Base-by-base conservation (phyloP, 2,888 invertebrate genomes). In the Epiblema foenella region DNA sequence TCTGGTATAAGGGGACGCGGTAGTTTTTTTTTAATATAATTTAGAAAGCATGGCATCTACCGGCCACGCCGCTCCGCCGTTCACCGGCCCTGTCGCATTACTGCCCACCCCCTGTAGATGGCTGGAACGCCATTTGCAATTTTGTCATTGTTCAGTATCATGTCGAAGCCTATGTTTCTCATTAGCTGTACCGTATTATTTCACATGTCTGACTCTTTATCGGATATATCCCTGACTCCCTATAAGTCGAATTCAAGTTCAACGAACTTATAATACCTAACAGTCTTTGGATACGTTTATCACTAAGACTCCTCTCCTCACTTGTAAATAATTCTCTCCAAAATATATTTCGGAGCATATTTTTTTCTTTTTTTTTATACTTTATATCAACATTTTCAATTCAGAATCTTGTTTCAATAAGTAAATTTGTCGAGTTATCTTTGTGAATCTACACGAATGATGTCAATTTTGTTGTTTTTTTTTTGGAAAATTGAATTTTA, bases 281-380 rank as follows among this genome's bases (percentile, higher is more conserved):
- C 93, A 93, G 93, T 93, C 93, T 93, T 93, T 93, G 93, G 93
- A 93, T 89, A 91, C 81, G 75, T 88, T 87, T 92, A 93, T 90
- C 92, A 90, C 93, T 92, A 92, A 93, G 93, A 93, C 93, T 88
- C 87, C 85, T 86, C 85, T 82, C 86, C 83, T 85, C 88, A 80
- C 81, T 87, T 93, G 92, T 93, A 93, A 93, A 93, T 92, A 93
- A 87, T 87, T 89, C 88, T 87, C 92, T 87, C 92, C 91, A 92
- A 93, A 93, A 92, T 91, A 93, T 89, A 90, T 90, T 91, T 90
- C 88, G 91, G 90, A 91, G 92, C 83, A 87, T 83, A 79, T 81
- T 80, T 77, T 85, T 87, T 77, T 84, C 24, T 24, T 24, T 24
- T 24, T 24, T 24, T 83, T 83, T 81, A 81, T 84, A 81, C 83